phyloP scores from a whole-genome alignment of 1,140 invertebrate genomes.

The Bombus picipes region DNA sequence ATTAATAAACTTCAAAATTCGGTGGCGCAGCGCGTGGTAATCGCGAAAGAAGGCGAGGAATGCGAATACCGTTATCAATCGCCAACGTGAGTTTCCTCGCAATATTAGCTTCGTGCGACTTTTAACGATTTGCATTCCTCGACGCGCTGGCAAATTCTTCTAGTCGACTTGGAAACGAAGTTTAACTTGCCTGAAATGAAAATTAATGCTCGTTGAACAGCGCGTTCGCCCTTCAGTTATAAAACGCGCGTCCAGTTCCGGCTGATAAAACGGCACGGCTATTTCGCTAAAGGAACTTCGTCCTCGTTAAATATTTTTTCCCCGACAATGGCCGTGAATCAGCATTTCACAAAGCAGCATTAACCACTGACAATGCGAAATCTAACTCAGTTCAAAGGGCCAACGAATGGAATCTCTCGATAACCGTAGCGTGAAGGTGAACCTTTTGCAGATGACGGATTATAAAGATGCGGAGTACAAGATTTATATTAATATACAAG shows the following conservation, averaged over 20 bases:
- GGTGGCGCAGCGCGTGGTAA: neutral
- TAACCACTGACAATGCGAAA: neutral
- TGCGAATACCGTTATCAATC: neutral
- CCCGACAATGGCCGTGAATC: neutral
- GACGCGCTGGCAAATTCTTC: constrained; percentile 1
- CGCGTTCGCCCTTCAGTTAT: neutral
- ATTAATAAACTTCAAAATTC: too few species aligned
- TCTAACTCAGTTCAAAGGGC: neutral
- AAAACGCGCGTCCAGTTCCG: neutral
- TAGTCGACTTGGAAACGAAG: neutral
- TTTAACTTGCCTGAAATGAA: neutral
- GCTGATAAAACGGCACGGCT: neutral
- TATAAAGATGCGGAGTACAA: too few species aligned
- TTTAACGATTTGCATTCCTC: constrained; percentile 66
- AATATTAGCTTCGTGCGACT: constrained; percentile 64
- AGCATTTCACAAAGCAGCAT: too few species aligned
- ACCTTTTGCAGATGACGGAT: too few species aligned
- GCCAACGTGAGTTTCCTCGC: constrained; percentile 24
- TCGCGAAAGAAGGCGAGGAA: neutral
- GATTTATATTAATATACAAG: too few species aligned
- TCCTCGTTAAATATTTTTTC: constrained; percentile 29
- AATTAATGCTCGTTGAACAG: constrained; percentile 17
- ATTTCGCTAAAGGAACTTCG: neutral
- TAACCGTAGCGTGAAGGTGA: too few species aligned
- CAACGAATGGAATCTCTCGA: neutral